These are phyloP conservation scores for Psix sp. DNA, from an alignment of 1,140 invertebrate genomes.

Conservation along the genomic window DNA sequence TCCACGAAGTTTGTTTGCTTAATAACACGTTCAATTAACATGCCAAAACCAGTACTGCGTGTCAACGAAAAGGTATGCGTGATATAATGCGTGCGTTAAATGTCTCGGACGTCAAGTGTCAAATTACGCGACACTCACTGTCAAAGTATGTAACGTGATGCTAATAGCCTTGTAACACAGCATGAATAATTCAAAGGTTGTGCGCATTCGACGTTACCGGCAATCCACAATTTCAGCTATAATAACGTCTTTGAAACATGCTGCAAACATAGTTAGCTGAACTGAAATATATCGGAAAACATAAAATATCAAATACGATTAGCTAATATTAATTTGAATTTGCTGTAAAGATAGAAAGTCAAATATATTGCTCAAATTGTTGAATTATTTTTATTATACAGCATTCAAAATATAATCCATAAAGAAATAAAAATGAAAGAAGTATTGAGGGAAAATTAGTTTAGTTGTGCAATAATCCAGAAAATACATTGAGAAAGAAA, in stretches of 20 bases:
- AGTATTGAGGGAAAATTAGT: too few relatives aligned
- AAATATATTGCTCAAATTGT: too few relatives aligned
- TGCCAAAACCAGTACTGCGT: constrained; percentile 45
- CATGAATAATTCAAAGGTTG: constrained; percentile 71
- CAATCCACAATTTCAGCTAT: constrained; percentile 52
- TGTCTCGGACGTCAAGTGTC: constrained; percentile 69
- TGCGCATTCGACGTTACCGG: constrained; percentile 61
- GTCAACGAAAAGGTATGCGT: constrained; percentile 40
- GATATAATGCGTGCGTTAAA: constrained; percentile 59
- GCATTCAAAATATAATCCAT: too few relatives aligned
- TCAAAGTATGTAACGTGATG: constrained; percentile 69
- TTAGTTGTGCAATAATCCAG: too few relatives aligned
- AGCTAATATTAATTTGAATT: constrained; percentile 13
- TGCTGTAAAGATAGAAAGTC: too few relatives aligned
- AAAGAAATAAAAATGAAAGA: too few relatives aligned
- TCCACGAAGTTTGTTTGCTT: constrained; percentile 29
- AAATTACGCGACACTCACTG: constrained; percentile 70
- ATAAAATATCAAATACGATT: constrained; percentile 29
- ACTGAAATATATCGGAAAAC: constrained; percentile 40
- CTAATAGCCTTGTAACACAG: constrained; percentile 65
- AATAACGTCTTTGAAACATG: constrained; percentile 53
- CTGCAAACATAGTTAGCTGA: constrained; percentile 36
- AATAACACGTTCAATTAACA: constrained; percentile 32
- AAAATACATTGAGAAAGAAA: constrained; percentile 5
- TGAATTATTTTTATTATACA: too few relatives aligned